Evolutionary conservation across 2,888 invertebrate genomes (phyloP).

Genomic region (Lydus trimaculatus): DNA sequence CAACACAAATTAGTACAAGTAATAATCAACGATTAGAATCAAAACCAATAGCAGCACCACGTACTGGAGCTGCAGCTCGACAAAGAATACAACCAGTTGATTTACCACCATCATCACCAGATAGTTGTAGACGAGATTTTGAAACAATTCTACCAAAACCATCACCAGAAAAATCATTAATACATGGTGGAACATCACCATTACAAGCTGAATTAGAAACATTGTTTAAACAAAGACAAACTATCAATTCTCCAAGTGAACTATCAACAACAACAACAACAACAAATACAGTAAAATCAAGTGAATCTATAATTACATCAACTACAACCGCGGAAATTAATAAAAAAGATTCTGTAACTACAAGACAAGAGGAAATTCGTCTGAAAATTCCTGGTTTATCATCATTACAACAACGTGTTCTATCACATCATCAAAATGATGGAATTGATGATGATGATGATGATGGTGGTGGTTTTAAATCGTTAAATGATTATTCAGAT

Average conservation of each 20-base stretch:
- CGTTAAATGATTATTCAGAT: slow-evolving; percentile 52
- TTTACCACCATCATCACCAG: slow-evolving; percentile 59
- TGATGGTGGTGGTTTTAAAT: slow-evolving; percentile 52
- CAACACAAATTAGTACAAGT: slow-evolving; percentile 56
- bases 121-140: slow-evolving; percentile 40
- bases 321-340: slow-evolving; percentile 23
- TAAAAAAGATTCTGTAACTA: slow-evolving; percentile 30
- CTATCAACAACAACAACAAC: slow-evolving; percentile 23
- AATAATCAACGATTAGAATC: slow-evolving; percentile 33
- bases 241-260: slow-evolving; percentile 37
- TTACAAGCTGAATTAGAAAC: slow-evolving; percentile 54
- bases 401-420: slow-evolving; percentile 64
- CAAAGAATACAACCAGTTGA: slow-evolving; percentile 67
- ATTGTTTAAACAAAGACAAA: slow-evolving; percentile 51
- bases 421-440: slow-evolving; percentile 47
- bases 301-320: slow-evolving; percentile 38
- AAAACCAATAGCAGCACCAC: slow-evolving; percentile 52
- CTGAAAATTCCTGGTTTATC: slow-evolving; percentile 64
- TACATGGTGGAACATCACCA: slow-evolving; percentile 44
- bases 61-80: slow-evolving; percentile 64
- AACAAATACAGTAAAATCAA: slow-evolving; percentile 27
- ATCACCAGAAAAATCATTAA: slow-evolving; percentile 44
- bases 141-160: slow-evolving; percentile 39
- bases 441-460: slow-evolving; percentile 51
- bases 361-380: slow-evolving; percentile 44